Evolutionary conservation across 2,888 invertebrate species (phyloP), one percentile per base, ranked within the genome.

Genomic region (Congeria kusceri): DNA sequence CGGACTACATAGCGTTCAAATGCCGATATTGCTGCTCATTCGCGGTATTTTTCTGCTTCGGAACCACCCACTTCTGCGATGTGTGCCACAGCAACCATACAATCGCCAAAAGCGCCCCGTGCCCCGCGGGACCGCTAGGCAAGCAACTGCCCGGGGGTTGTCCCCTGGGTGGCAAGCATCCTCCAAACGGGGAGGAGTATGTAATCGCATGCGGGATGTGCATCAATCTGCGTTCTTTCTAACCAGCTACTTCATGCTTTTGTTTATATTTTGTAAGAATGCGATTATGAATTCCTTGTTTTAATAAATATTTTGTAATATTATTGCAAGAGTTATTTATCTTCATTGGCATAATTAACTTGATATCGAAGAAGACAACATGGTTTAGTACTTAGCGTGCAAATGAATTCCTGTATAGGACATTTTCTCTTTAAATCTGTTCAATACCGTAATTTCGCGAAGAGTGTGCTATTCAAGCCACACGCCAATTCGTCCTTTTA

Each of bases 11-110:
- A 57, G 99, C 99, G 94, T 99, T 98, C 95, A 99, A 99, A 94
- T 99, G 99, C 93, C 96, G 98, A 61, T 99, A 98, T 93, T 99
- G 99, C 94, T 99, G 99, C 94, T 98, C 98, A 56, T 98, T 98
- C 77, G 99, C 99, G 0, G 98, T 98, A n/a, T 99, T 98, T 94
- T 99, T 99, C 94, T 99, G 99, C 93, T 98, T 99, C 94, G 99
- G 99, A 66, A 98, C 98, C 0, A 98, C 99, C 0, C 99, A 99
- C 94, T 99, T 99, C 94, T 99, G 99, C 94, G 98, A 98, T 93
- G 96, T 97, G 1, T 99, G 99, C 91, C 99, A 99, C 94, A 98
- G 98, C 90, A 98, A 98, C 94, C 98, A 99, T 93, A 98, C 98
- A 93, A 95, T 97, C 27, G 97, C 96, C 92, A 96, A 98, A 87